Evolutionary conservation across 2,113 vertebrate genomes (phyloP).

Genomic region (Romanogobio albipinnatus): DNA sequence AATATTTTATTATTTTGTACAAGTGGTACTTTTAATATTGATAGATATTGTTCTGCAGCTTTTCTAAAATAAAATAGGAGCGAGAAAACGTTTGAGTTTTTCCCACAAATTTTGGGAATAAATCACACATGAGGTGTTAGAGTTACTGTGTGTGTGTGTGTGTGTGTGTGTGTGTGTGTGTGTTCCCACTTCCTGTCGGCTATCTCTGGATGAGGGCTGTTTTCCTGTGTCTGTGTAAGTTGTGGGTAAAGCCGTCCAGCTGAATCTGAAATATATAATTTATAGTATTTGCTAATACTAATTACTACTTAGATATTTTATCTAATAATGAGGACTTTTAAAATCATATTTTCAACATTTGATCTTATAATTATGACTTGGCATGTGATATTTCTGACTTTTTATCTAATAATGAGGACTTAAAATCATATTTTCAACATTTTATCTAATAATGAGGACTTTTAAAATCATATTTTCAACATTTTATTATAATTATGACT

Average conservation of each 20-base stretch:
- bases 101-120: not conserved
- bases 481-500: no score
- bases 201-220: constrained; percentile 7
- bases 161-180: not conserved
- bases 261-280: not conserved
- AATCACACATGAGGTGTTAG: not conserved
- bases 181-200: constrained; percentile 33
- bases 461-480: no score
- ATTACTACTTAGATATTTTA: no score
- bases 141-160: not conserved
- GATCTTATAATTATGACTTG: no score
- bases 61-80: no score
- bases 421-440: no score
- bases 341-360: no score
- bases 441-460: no score
- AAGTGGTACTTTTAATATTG: not conserved
- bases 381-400: no score
- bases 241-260: constrained; percentile 16
- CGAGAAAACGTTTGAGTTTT: not conserved
- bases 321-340: no score
- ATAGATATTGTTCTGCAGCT: not conserved
- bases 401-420: no score
- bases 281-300: not conserved
- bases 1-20: not conserved
- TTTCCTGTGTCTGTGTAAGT: constrained; percentile 2